Evolutionary conservation across 1,140 invertebrate species (phyloP).

Genomic region (Aphelenchoides besseyi): DNA sequence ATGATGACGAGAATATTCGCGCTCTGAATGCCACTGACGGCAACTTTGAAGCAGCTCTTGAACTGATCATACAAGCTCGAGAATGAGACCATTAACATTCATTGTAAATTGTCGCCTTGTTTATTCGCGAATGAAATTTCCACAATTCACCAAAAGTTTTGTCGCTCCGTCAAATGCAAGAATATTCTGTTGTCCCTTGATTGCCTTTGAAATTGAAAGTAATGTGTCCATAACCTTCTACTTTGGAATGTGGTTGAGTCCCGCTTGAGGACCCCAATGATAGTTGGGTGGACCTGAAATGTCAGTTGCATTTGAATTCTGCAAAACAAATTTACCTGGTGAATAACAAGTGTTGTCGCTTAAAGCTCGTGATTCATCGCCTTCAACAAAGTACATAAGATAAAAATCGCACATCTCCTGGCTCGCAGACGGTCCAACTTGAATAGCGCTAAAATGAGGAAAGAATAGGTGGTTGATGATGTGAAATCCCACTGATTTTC

Average conservation of each 20-base stretch:
- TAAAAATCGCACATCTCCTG: conserved; percentile 99
- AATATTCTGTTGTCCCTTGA: neutral
- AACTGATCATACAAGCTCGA: conserved; percentile 40
- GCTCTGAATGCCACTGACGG: conserved; percentile 32
- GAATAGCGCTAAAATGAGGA: conserved; percentile 36
- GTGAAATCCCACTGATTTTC: conserved; percentile 72
- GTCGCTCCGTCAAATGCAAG: neutral
- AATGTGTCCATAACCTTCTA: too few species aligned
- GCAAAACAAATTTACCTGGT: conserved; percentile 37
- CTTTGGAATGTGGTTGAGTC: conserved; percentile 76
- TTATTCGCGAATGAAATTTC: neutral
- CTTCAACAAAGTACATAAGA: conserved; percentile 91
- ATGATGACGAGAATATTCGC: conserved; percentile 39
- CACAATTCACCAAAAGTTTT: too few species aligned
- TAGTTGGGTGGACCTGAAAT: conserved; percentile 74
- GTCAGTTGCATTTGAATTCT: too few species aligned
- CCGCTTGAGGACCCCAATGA: conserved; percentile 72
- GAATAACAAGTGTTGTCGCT: conserved; percentile 81
- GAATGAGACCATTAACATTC: conserved; percentile 12
- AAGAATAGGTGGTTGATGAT: neutral
- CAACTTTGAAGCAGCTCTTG: conserved; percentile 41
- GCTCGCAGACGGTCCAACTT: conserved; percentile 73
- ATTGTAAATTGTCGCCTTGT: neutral
- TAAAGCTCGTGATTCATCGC: conserved; percentile 70
- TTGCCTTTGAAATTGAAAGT: too few species aligned